phyloP scores from a whole-genome alignment of 2,888 invertebrate species.

The Cephonodes hylas region DNA sequence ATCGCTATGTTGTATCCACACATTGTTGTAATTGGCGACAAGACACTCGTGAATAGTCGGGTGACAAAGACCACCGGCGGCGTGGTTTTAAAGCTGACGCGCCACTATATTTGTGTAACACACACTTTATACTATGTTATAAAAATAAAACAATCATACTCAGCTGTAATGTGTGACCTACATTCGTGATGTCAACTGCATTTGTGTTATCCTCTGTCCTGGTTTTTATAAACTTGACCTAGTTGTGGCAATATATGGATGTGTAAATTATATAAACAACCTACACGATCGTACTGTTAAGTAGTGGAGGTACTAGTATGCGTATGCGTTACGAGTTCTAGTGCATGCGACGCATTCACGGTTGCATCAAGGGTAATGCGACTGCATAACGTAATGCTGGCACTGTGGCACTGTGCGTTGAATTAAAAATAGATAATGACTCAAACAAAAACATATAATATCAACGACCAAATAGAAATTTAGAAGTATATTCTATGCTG shows the following conservation, averaged over 20 bases:
- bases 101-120: neutral
- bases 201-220: conserved; percentile 75
- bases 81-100: neutral
- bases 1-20: neutral
- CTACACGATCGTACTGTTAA: conserved; percentile 51
- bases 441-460: neutral
- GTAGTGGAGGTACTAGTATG: conserved; percentile 41
- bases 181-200: conserved; percentile 61
- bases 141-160: neutral
- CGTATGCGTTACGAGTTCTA: conserved; percentile 37
- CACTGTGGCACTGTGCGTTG: conserved; percentile 16
- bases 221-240: conserved; percentile 74
- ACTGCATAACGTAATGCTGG: conserved; percentile 25
- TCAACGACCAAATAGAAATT: neutral
- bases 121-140: neutral
- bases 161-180: conserved; percentile 45
- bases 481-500: neutral
- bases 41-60: neutral
- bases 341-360: conserved; percentile 43
- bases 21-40: neutral
- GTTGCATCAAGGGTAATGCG: conserved; percentile 46
- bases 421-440: conserved; percentile 10
- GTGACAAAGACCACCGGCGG: neutral
- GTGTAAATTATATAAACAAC: conserved; percentile 54
- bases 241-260: conserved; percentile 54